Conservation (phyloP, 2,888 invertebrate species). For the Diarsia mendica region DNA sequence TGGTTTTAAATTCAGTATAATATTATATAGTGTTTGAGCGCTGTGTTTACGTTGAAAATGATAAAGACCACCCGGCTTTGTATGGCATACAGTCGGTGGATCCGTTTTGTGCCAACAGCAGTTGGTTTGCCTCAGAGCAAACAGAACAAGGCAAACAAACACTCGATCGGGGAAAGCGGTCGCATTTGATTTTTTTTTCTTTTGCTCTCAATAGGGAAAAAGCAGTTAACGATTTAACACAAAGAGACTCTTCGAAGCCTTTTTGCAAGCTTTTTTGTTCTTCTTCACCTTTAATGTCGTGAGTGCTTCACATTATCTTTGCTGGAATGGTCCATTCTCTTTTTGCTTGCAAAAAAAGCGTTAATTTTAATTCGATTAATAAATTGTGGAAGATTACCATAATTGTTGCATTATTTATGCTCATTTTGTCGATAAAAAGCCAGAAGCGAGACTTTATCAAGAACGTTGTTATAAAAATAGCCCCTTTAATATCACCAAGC, state of each 20-base stretch:
- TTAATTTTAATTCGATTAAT: slow-evolving; percentile 37
- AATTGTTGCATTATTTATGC: slow-evolving; percentile 4
- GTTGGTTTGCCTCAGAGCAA: slow-evolving; percentile 87
- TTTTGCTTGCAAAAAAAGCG: slow-evolving; percentile 54
- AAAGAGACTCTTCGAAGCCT: slow-evolving; percentile 64
- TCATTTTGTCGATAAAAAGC: neutral
- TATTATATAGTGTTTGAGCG: slow-evolving; percentile 83
- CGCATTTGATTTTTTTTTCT: slow-evolving; percentile 77
- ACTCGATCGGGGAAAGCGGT: slow-evolving; percentile 81
- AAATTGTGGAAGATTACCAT: slow-evolving; percentile 1
- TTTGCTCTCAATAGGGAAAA: slow-evolving; percentile 65
- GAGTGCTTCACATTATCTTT: slow-evolving; percentile 59
- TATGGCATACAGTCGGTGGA: slow-evolving; percentile 77
- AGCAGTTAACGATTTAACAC: slow-evolving; percentile 72
- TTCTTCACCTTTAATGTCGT: slow-evolving; percentile 59
- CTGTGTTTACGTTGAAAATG: slow-evolving; percentile 87
- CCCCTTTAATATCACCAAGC: neutral
- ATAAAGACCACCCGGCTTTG: slow-evolving; percentile 89
- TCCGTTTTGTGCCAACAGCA: slow-evolving; percentile 81
- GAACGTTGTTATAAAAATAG: neutral
- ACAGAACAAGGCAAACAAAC: slow-evolving; percentile 85
- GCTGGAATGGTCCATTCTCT: slow-evolving; percentile 50
- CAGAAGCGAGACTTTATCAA: too few relatives aligned
- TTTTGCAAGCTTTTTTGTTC: slow-evolving; percentile 55
- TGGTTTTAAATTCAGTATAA: slow-evolving; percentile 85